Base-by-base conservation (phyloP, 2,113 vertebrate species). In the Forbesichthys papilliferus region DNA sequence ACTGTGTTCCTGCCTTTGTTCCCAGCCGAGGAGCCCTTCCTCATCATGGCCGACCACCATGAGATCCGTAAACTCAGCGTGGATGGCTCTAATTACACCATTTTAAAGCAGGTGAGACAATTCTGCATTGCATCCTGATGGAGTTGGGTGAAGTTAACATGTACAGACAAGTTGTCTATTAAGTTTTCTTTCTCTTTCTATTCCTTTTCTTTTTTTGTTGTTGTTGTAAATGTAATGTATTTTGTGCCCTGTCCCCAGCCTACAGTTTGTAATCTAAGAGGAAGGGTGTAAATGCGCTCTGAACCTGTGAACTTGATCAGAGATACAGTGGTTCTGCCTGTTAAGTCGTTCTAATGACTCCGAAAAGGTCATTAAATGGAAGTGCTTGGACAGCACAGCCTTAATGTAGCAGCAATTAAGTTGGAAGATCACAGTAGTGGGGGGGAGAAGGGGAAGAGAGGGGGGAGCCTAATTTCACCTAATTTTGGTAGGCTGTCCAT, bases 61-160 rank as follows among this genome's bases (percentile, higher is more conserved):
- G 98, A 99, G 86, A 98, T 99, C 85, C 93, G 98, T 83, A 99
- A 97, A 93, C 94, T 99, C 83, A 99, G 94, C 84, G 94, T 96
- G 46, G 97, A 99, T 87, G 98, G 98, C 79, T 96, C 96, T 70
- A 99, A 99, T 87, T 99, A 99, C 85, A 99, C 96, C 78, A 95
- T 98, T 81, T 84, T 99, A 84, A 99, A 99, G 91, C 98, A 99
- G 95, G 98, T 97, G 93, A 87, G 86, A 12, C 9, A 72, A 10
- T 2, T 5, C 0, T 57, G 7, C 48, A 64, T 63, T 36, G 54
- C 12, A 4, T 0, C 3, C 33, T 55, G 13, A 18, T 10, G 12
- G 11, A 65, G 10, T 36, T 36, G 13, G 16, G 3, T 27, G 10
- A 52, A 27, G 2, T 27, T 27, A 27, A 3, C 27, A 27, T 2